Evolutionary conservation across 2,797 vertebrate genomes (phyloP).

Genomic region (Neomorphus geoffroyi): DNA sequence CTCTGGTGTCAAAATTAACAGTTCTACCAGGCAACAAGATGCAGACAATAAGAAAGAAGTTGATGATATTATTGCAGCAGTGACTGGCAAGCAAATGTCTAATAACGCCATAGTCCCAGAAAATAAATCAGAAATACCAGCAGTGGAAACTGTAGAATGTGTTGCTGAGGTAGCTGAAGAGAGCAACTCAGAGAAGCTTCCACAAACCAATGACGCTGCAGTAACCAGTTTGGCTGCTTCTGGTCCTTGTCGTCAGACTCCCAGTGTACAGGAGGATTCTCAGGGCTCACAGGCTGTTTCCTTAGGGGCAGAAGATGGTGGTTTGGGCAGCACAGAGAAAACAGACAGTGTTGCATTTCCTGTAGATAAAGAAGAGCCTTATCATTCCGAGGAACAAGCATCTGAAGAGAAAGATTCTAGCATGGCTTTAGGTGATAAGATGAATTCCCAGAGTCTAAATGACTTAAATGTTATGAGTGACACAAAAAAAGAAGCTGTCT

Average conservation of each 20-base stretch:
- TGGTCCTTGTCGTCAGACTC: background rate
- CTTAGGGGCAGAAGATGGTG: background rate
- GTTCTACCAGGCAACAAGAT: background rate
- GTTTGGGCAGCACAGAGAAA: background rate
- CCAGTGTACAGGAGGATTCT: slow-evolving; percentile 1
- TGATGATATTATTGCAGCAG: slow-evolving; percentile 11
- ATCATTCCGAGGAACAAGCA: slow-evolving; percentile 4
- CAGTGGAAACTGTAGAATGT: background rate
- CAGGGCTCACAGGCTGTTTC: background rate
- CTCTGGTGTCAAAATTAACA: background rate
- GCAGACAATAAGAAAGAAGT: background rate
- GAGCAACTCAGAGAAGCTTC: background rate
- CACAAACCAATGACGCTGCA: background rate
- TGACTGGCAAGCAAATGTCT: slow-evolving; percentile 21
- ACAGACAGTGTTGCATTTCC: background rate
- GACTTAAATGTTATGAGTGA: background rate
- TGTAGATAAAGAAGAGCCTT: background rate
- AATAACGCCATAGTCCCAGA: background rate
- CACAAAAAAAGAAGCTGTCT: slow-evolving; percentile 7
- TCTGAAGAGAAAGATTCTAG: background rate
- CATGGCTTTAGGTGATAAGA: background rate
- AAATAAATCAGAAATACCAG: background rate
- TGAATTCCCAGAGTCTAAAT: slow-evolving; percentile 3
- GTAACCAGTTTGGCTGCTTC: background rate
- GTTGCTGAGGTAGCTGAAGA: background rate